Evolutionary conservation across 2,797 vertebrate genomes (phyloP).

Genomic region (Bradypodion pumilum): DNA sequence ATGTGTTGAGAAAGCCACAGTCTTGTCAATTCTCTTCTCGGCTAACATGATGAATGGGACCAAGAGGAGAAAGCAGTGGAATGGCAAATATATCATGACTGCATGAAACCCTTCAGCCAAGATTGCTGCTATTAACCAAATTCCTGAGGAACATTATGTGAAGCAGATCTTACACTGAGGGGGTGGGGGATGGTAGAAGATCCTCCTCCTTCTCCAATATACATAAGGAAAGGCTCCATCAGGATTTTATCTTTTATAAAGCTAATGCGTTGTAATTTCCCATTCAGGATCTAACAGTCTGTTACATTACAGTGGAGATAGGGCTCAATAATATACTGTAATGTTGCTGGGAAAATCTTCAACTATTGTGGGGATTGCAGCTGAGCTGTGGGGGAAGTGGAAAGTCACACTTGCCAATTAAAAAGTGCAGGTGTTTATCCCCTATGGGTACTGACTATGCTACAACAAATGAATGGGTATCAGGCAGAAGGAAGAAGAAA

Average conservation of each 20-base stretch:
- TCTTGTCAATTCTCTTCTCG: slow-evolving; percentile 49
- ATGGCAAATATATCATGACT: slow-evolving; percentile 35
- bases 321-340: neutral
- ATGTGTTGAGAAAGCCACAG: slow-evolving; percentile 47
- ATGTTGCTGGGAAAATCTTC: neutral
- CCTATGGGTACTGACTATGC: no score
- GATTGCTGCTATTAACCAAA: slow-evolving; percentile 40
- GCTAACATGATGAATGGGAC: slow-evolving; percentile 53
- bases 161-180: slow-evolving; percentile 32
- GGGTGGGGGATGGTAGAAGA: slow-evolving; percentile 1
- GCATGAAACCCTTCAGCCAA: slow-evolving; percentile 32
- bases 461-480: no score
- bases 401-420: no score
- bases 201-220: slow-evolving; percentile 4
- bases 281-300: no score
- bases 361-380: no score
- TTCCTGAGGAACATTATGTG: slow-evolving; percentile 38
- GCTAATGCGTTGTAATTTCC: neutral
- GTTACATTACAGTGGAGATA: no score
- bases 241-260: neutral
- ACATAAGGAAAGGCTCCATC: neutral
- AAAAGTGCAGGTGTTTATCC: no score
- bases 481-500: no score
- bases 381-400: no score
- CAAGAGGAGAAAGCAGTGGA: slow-evolving; percentile 45